phyloP scores from a whole-genome alignment of 2,113 vertebrate genomes.

The Marcusenius ussheri region DNA sequence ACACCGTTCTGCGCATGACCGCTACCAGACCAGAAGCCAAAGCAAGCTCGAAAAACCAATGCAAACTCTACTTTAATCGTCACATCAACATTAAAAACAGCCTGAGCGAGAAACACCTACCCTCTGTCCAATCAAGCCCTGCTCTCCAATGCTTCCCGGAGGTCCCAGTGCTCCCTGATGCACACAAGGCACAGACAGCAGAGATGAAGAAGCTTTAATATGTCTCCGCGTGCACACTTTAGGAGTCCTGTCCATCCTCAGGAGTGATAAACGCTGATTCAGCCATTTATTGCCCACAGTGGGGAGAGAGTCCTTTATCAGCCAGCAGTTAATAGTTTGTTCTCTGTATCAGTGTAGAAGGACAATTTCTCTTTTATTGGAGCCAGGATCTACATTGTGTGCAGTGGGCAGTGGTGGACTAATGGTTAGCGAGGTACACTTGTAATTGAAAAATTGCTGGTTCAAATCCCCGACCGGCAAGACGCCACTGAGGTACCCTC shows the following conservation, averaged over 20 bases:
- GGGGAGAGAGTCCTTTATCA: background rate
- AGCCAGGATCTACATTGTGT: background rate
- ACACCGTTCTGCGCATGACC: background rate
- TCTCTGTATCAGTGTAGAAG: background rate
- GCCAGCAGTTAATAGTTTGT: background rate
- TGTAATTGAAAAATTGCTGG: no score
- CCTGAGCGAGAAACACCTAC: slow-evolving; percentile 56
- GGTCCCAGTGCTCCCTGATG: slow-evolving; percentile 73
- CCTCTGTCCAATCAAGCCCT: slow-evolving; percentile 78
- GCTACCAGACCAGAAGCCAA: background rate
- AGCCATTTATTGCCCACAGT: background rate
- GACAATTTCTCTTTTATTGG: background rate
- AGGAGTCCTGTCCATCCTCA: background rate
- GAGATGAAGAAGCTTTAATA: background rate
- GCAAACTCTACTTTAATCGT: background rate
- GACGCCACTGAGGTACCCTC: no score
- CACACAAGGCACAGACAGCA: slow-evolving; percentile 16
- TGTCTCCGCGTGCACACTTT: background rate
- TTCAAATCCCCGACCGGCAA: no score
- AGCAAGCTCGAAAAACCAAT: background rate
- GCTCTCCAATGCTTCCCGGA: slow-evolving; percentile 72
- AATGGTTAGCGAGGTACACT: no score
- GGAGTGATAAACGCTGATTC: background rate
- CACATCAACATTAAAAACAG: background rate
- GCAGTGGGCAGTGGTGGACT: no score